phyloP scores from a whole-genome alignment of 2,888 invertebrate genomes.

The Notocelia uddmanniana region DNA sequence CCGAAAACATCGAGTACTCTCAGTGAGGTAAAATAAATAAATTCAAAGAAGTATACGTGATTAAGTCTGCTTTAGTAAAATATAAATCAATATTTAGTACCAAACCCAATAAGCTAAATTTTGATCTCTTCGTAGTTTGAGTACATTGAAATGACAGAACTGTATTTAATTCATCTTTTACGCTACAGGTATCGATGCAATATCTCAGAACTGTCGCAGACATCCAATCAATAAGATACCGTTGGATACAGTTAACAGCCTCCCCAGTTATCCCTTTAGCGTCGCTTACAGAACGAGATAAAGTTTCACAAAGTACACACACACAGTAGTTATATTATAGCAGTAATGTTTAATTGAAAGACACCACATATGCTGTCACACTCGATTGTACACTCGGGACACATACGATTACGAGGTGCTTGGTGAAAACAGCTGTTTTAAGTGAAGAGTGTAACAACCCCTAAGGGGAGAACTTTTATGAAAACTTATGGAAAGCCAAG shows the following conservation, averaged over 20 bases:
- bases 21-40: too few relatives aligned
- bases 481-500: too few relatives aligned
- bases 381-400: too few relatives aligned
- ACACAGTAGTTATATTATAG: constrained; percentile 15
- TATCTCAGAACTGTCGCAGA: constrained; percentile 39
- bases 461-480: too few relatives aligned
- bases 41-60: too few relatives aligned
- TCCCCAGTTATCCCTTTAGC: constrained; percentile 46
- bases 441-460: too few relatives aligned
- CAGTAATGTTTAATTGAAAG: constrained; percentile 10
- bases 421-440: too few relatives aligned
- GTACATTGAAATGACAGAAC: not conserved
- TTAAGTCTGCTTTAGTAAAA: too few relatives aligned
- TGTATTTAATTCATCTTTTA: constrained; percentile 1
- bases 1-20: too few relatives aligned
- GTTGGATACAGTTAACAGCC: constrained; percentile 42
- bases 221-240: constrained; percentile 45
- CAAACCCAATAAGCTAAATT: not conserved
- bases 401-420: too few relatives aligned
- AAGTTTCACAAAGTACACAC: constrained; percentile 44
- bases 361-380: not conserved
- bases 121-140: not conserved
- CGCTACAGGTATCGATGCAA: constrained; percentile 11
- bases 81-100: too few relatives aligned
- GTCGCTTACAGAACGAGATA: constrained; percentile 44